A percentile compares a stretch with the other conserved stretches of the same genome.
Evolutionary conservation across 2,113 vertebrate genomes (phyloP).

Genomic region (Hippocampus barbouri): DNA sequence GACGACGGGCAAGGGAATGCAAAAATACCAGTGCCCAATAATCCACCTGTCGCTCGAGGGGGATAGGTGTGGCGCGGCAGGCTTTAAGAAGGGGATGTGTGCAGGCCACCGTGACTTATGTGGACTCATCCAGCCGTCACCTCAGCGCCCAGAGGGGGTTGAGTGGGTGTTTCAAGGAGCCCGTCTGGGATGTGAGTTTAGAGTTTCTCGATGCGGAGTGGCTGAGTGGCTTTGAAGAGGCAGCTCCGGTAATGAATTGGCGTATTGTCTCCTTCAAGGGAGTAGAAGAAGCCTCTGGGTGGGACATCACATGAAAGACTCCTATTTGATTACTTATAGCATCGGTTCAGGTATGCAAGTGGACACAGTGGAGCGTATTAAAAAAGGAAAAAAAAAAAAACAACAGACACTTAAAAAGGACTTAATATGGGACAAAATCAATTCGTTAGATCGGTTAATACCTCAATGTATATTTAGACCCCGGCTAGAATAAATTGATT

Average conservation of each 20-base stretch:
- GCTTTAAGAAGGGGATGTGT: conserved; percentile 52
- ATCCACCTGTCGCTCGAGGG: conserved; percentile 63
- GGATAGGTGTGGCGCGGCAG: conserved; percentile 63
- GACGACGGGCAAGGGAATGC: conserved; percentile 38
- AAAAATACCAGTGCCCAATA: conserved; percentile 57
- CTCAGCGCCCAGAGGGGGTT: conserved; percentile 56
- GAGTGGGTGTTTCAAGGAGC: conserved; percentile 61
- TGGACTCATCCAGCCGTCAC: conserved; percentile 70
- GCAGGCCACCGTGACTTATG: conserved; percentile 65
- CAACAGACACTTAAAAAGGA: conserved; percentile 39
- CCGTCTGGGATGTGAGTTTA: conserved; percentile 59
- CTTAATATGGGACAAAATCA: neutral
- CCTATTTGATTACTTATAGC: conserved; percentile 66
- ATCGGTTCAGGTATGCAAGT: conserved; percentile 64
- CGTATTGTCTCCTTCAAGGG: conserved; percentile 59
- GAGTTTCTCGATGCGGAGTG: conserved; percentile 61
- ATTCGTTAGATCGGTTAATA: neutral
- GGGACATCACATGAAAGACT: conserved; percentile 71
- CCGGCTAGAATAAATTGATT: too few species aligned
- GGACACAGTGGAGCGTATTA: conserved; percentile 38
- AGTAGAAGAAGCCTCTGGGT: conserved; percentile 59
- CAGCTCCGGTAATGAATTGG: conserved; percentile 69
- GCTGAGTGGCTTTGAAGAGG: conserved; percentile 64
- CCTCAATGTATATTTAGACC: neutral
- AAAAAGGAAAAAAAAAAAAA: too few species aligned